Base-by-base conservation (phyloP, 2,113 vertebrate genomes). In the Vulpes ferrilata region DNA sequence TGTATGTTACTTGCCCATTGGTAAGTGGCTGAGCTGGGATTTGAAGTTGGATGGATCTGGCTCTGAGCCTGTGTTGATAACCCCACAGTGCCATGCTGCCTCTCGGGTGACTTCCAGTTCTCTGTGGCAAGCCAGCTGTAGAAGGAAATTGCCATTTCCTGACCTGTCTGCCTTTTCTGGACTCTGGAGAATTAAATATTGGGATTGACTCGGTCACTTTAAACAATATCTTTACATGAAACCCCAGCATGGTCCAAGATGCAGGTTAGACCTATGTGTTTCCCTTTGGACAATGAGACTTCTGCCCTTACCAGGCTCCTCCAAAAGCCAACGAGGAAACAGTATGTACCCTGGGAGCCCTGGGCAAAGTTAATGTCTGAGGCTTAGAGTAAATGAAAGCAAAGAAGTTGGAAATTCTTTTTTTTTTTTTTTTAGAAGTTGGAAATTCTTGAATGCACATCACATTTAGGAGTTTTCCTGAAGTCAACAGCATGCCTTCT, bases 351-450 rank as follows among this genome's bases (percentile, higher is more conserved):
- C 65, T 79, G 3, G 3, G 11, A 64, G 19, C 71, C 35, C 35
- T 88, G 38, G 78, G 8, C 38, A 55, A 25, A 82, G 13, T 62
- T 16, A n/a, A 22, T 83, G 48, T 67, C 38, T 79, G n/a, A 89
- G n/a, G 25, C 43, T 96, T 35, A 93, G 74, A 89, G 67, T 78
- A 62, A 57, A 51, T 69, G 65, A 85, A 87, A 81, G 51, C 60
- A 76, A 32, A 85, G 78, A 94, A 80, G 43, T 62, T 82, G 11
- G 11, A 81, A 80, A 64, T 95, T 86, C 27, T 79, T 89, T 35
- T 35, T 35, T 35, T 35, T 35, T 35, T 35, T 35, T 35, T 35
- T 35, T 35, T 35, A 35, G 35, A 35, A 35, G 35, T 35, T 35
- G 35, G 35, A 35, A 35, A 64, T 95, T 86, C 27, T 79, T 89